Conservation (phyloP, 1,140 invertebrate genomes). For the Colletes latitarsis region DNA sequence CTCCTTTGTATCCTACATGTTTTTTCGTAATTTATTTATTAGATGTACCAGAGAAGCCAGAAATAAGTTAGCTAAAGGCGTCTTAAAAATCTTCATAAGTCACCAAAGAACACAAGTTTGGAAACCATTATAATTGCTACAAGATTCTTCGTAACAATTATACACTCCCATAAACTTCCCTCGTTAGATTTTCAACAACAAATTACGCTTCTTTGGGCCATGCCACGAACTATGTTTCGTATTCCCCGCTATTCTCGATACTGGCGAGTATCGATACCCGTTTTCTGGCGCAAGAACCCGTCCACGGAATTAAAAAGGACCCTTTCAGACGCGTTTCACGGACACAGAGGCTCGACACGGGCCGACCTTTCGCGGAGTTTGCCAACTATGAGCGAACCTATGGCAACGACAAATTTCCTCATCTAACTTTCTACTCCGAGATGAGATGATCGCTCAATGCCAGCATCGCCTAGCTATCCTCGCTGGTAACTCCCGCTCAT, state of each 20-base stretch:
- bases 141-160: no score
- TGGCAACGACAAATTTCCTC: constrained; percentile 80
- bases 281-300: neutral
- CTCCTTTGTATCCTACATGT: no score
- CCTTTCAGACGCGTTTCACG: neutral
- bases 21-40: no score
- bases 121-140: no score
- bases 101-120: no score
- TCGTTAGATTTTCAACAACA: no score
- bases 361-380: constrained; percentile 67
- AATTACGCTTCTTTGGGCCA: no score
- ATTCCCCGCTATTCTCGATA: neutral
- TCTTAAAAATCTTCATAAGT: no score
- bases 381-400: constrained; percentile 78
- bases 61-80: no score
- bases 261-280: neutral
- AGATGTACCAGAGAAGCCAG: no score
- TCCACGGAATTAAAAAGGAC: constrained; percentile 12
- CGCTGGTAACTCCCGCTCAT: constrained; percentile 48
- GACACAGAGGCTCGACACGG: neutral
- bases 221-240: no score
- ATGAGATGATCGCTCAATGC: constrained; percentile 81
- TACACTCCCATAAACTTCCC: no score
- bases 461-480: constrained; percentile 66
- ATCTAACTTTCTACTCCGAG: constrained; percentile 79